Evolutionary conservation across 92 coral and sea anemone genomes (phyloP), one percentile per base, ranked within the genome.

Genomic region (Palythoa heliodiscus): DNA sequence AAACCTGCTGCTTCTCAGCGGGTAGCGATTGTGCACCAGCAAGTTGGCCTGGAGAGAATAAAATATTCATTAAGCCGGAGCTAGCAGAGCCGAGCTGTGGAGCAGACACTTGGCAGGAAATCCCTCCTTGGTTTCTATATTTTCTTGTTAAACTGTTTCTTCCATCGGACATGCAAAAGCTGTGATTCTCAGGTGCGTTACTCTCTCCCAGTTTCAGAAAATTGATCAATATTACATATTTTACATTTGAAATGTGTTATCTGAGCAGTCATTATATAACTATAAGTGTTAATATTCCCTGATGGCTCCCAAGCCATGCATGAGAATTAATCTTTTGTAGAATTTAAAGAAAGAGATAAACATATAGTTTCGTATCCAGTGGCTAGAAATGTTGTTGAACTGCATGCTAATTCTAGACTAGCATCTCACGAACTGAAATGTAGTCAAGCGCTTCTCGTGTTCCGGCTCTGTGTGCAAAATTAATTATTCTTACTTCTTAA

Each of bases 11-110:
- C 58, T 57, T 64, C 66, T 76, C 75, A 12, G 60, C 84, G 84
- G 84, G 84, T 80, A 66, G 29, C 70, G 22, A 47, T 13, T 80
- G 84, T 80, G 84, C 84, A 80, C 84, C 84, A 50, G 84, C 75
- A 67, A 67, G 60, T 64, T 38, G 83, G 29, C 83, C 73, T 66
- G 72, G 73, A 80, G 43, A 52, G 74, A 52, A 48, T 80, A 35
- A 80, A 80, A 66, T 80, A 80, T 80, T 80, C 39, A 80, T 80
- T 47, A 64, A 53, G 58, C 2, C 10, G 25, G 37, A 48, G 57
- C 60, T 29, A 66, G 52, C 84, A 63, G 22, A 15, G 70, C 7
- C 72, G 71, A 61, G 64, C 61, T 80, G 61, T 67, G 74, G 74
- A 80, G 74, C 47, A 47, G 58, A 80, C 48, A 14, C 9, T 64